Conservation (phyloP, 2,113 vertebrate genomes). For the Phyllostomus discolor region DNA sequence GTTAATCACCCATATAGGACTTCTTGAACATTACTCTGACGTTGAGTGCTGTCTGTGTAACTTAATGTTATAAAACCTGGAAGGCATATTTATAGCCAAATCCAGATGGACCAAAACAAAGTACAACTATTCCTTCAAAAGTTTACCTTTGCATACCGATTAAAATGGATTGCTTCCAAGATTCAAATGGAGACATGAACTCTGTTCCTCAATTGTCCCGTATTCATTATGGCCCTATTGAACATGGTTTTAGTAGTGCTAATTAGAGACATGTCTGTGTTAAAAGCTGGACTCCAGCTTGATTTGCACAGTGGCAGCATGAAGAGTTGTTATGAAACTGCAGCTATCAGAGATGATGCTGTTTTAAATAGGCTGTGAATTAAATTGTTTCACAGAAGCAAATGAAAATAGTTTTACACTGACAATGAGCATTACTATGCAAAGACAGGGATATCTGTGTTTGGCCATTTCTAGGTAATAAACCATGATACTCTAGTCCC, state of each 20-base stretch:
- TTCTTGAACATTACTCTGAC: constrained; percentile 48
- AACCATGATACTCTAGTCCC: background rate
- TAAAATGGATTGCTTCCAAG: constrained; percentile 62
- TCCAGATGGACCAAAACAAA: constrained; percentile 65
- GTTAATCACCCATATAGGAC: constrained; percentile 59
- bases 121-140: constrained; percentile 66
- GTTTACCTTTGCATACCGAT: constrained; percentile 55
- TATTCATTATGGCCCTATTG: constrained; percentile 55
- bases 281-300: constrained; percentile 57
- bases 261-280: constrained; percentile 67
- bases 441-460: constrained; percentile 28
- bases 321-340: constrained; percentile 75
- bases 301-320: constrained; percentile 67
- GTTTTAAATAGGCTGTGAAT: constrained; percentile 77
- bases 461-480: constrained; percentile 55
- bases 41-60: constrained; percentile 50
- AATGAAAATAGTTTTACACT: constrained; percentile 69
- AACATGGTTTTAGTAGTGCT: constrained; percentile 52
- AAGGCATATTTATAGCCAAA: constrained; percentile 65
- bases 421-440: constrained; percentile 66
- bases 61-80: constrained; percentile 64
- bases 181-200: constrained; percentile 60
- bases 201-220: constrained; percentile 1
- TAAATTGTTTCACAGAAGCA: constrained; percentile 62
- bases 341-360: constrained; percentile 74